Conservation (phyloP, 2,888 invertebrate species). For the Lasioglossum calceatum region DNA sequence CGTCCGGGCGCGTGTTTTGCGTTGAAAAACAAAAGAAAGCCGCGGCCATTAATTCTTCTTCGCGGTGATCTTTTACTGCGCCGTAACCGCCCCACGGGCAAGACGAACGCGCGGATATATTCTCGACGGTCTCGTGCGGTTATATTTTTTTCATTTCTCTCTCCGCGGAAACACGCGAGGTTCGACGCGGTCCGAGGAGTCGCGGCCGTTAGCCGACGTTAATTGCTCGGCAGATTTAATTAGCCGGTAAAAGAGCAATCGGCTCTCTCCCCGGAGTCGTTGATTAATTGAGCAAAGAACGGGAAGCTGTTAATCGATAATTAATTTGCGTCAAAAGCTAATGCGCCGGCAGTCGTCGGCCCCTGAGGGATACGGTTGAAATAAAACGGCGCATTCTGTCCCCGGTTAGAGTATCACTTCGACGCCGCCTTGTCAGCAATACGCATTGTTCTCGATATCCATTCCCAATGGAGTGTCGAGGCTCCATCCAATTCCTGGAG, state of each 20-base stretch:
- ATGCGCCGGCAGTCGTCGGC: slow-evolving; percentile 23
- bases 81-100: slow-evolving; percentile 20
- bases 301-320: slow-evolving; percentile 57
- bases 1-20: slow-evolving; percentile 8
- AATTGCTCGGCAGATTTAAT: slow-evolving; percentile 60
- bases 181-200: slow-evolving; percentile 16
- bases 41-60: slow-evolving; percentile 32
- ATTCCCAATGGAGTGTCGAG: slow-evolving; percentile 60
- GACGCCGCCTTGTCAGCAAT: slow-evolving; percentile 51
- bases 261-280: slow-evolving; percentile 30
- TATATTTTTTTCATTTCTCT: background rate
- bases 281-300: slow-evolving; percentile 51
- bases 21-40: slow-evolving; percentile 16
- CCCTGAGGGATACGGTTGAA: slow-evolving; percentile 13
- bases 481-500: slow-evolving; percentile 45
- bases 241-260: slow-evolving; percentile 48
- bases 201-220: slow-evolving; percentile 44
- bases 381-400: slow-evolving; percentile 43
- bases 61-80: slow-evolving; percentile 32
- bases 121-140: background rate
- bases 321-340: slow-evolving; percentile 58
- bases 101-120: slow-evolving; percentile 1
- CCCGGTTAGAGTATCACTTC: slow-evolving; percentile 38
- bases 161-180: background rate
- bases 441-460: slow-evolving; percentile 61